These are phyloP conservation scores for Sebastes schlegelii DNA, from an alignment of 2,113 vertebrate genomes.

Conservation along the genomic window DNA sequence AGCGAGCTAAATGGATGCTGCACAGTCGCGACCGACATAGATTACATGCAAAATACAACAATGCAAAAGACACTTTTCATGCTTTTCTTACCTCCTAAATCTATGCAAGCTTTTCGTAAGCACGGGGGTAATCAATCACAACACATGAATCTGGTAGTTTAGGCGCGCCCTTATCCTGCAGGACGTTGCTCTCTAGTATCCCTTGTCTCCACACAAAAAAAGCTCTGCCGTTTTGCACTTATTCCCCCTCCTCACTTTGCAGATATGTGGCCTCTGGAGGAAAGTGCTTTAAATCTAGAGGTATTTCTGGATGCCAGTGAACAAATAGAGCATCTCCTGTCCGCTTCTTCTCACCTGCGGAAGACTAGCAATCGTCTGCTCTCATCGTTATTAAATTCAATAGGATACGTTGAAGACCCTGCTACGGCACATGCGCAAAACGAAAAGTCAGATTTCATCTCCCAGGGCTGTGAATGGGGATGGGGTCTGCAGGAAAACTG, in stretches of 20 bases:
- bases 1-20: conserved; percentile 63
- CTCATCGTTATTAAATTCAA: conserved; percentile 74
- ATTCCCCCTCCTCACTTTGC: conserved; percentile 35
- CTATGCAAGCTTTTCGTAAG: conserved; percentile 72
- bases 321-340: conserved; percentile 47
- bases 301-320: conserved; percentile 29
- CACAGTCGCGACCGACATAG: not conserved
- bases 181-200: conserved; percentile 71
- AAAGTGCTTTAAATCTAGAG: conserved; percentile 18
- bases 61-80: conserved; percentile 2
- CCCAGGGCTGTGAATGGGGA: conserved; percentile 53
- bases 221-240: conserved; percentile 31
- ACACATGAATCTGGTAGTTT: conserved; percentile 82
- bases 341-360: conserved; percentile 68
- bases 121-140: conserved; percentile 76
- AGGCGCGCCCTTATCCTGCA: conserved; percentile 82
- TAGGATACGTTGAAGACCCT: conserved; percentile 52
- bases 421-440: conserved; percentile 78
- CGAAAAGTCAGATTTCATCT: conserved; percentile 62
- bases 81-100: conserved; percentile 80
- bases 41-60: conserved; percentile 46
- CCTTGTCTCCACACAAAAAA: conserved; percentile 57
- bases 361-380: conserved; percentile 66
- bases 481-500: conserved; percentile 14
- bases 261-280: conserved; percentile 52